These are phyloP conservation scores for Nannoperca obscura DNA, from an alignment of 2,797 vertebrate species.

Conservation along the genomic window DNA sequence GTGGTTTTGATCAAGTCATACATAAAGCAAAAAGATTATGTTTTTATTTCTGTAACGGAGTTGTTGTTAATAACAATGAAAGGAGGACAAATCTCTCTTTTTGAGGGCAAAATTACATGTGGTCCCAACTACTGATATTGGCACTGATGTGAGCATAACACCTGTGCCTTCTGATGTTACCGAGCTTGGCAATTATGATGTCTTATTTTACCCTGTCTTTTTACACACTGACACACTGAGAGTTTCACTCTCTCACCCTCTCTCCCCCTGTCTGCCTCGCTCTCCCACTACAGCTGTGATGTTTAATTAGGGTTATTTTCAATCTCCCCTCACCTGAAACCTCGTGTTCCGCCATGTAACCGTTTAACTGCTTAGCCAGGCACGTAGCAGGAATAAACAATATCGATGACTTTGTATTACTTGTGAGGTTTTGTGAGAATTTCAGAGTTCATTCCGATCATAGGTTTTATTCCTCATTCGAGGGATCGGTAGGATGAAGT, in stretches of 20 bases:
- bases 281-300: conserved; percentile 69
- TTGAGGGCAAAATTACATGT: conserved; percentile 3
- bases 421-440: conserved; percentile 1
- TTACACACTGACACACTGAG: neutral
- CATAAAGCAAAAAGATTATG: neutral
- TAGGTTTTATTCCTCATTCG: neutral
- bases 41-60: neutral
- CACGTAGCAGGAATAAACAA: conserved; percentile 21
- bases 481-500: conserved; percentile 22
- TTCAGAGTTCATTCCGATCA: conserved; percentile 10
- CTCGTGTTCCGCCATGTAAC: conserved; percentile 29
- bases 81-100: conserved; percentile 7
- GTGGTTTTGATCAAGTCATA: conserved; percentile 26
- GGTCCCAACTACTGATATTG: neutral
- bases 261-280: conserved; percentile 47
- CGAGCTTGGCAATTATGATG: conserved; percentile 20
- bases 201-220: conserved; percentile 36
- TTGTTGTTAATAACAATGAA: conserved; percentile 31
- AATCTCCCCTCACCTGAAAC: conserved; percentile 65
- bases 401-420: neutral
- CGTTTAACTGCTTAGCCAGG: conserved; percentile 22
- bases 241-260: conserved; percentile 32
- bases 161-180: conserved; percentile 30
- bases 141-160: conserved; percentile 32
- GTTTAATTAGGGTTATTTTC: conserved; percentile 77